phyloP scores from a whole-genome alignment of 2,888 invertebrate genomes.

The Drosophila barbarae region DNA sequence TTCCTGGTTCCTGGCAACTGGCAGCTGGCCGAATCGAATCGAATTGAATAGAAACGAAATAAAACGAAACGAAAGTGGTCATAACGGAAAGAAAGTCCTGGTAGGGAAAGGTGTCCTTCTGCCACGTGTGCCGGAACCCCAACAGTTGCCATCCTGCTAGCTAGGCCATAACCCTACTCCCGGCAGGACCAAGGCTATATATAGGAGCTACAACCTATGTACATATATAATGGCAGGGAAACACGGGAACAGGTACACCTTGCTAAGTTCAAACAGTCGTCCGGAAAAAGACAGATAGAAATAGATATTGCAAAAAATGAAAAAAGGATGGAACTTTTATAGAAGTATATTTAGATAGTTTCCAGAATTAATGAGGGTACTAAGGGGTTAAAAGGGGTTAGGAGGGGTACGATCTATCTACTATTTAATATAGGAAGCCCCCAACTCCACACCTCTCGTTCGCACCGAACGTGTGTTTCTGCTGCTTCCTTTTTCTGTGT shows the following conservation, averaged over 20 bases:
- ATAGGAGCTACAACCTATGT: too few species aligned
- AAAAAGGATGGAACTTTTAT: too few species aligned
- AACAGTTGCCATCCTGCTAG: conserved; percentile 1
- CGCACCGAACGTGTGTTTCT: conserved; percentile 8
- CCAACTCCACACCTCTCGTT: conserved; percentile 6
- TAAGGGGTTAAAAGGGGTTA: too few species aligned
- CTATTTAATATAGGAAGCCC: not conserved
- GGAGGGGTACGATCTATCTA: not conserved
- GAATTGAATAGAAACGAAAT: conserved; percentile 8
- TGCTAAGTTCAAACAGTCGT: not conserved
- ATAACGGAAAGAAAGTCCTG: conserved; percentile 40
- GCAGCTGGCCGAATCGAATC: conserved; percentile 33
- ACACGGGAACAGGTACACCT: not conserved
- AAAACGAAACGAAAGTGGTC: conserved; percentile 36
- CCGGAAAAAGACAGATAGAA: too few species aligned
- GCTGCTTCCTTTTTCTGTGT: conserved; percentile 9
- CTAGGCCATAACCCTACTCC: not conserved
- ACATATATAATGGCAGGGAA: too few species aligned
- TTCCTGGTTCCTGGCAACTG: conserved; percentile 5
- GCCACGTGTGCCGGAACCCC: conserved; percentile 23
- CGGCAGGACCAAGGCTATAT: not conserved
- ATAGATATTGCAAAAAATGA: too few species aligned
- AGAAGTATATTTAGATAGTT: not conserved
- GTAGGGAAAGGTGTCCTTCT: conserved; percentile 17
- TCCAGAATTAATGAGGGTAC: not conserved